Evolutionary conservation across 2,113 vertebrate genomes (phyloP), one percentile per base, ranked within the genome.

Genomic region (Trichomycterus rosablanca): DNA sequence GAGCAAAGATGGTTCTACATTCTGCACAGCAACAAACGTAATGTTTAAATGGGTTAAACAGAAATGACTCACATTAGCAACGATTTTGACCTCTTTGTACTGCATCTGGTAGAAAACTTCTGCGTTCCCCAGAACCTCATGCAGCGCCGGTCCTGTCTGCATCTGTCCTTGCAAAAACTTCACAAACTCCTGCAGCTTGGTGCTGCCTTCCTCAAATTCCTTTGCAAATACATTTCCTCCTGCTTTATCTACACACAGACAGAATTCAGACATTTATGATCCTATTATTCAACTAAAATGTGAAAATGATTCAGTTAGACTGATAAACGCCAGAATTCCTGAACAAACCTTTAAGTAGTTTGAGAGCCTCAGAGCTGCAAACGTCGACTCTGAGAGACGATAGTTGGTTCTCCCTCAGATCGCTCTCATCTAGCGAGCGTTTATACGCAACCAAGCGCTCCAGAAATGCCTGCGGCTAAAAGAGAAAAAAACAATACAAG

Each of bases 21-120:
- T n/a, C n/a, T n/a, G n/a, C n/a, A n/a, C n/a, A n/a, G n/a, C n/a
- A n/a, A n/a, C n/a, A 37, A 37, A 37, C 34, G 5, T 2, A 2
- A 37, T 3, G 2, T 37, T 37, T 12, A 37, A 37, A 37, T 30
- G 26, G 26, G 3, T n/a, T n/a, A n/a, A n/a, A 45, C 28, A 12
- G 56, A 15, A 20, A 12, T 0, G 26, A 90, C 96, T 95, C 76
- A 99, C 96, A 7, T 97, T 97, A 4, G 93, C 96, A 5, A 99
- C 94, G 45, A 99, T 94, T 79, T 98, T 97, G 51, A 99, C 96
- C 66, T 99, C 96, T 67, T 97, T 98, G 74, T 97, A 99, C 66
- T 99, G 96, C 11, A 91, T 95, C 78, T 99, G 92, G 0, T 98
- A 99, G 74, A 99, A 99, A 53, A 99, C 91, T 1, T 96, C 93